Evolutionary conservation across 2,113 vertebrate species (phyloP), one percentile per base, ranked within the genome.

Genomic region (Hemicordylus capensis): DNA sequence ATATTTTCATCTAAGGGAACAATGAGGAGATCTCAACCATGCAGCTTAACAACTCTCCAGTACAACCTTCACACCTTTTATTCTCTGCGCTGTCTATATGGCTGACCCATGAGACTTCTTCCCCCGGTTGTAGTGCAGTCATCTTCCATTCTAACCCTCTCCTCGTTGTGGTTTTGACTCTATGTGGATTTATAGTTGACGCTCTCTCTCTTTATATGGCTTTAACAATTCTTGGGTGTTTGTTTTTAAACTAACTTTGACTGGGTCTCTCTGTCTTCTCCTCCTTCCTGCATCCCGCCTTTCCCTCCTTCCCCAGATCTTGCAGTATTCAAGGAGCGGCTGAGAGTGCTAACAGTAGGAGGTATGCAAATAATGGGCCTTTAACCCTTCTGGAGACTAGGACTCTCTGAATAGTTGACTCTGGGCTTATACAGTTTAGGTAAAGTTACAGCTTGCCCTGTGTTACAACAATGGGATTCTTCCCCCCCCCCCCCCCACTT

Each of bases 261-360:
- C 89, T 92, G 94, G 87, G 8, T 94, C 87, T 96, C 93, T 89
- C 91, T 94, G 88, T 95, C 95, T 96, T 96, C 91, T 95, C 93
- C 94, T 95, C 93, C 94, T 95, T 92, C 92, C 92, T 93, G 92
- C 90, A 87, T 51, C 88, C 87, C 89, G 11, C n/a, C 89, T 93
- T 95, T 93, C 95, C 96, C 93, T 92, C 95, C 94, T 93, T 90
- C 90, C 96, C 96, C 96, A 99, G 98, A 99, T 93, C 95, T 99
- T 90, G 95, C 97, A 81, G 95, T 97, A 95, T 98, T 98, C 98
- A 97, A 98, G 98, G 97, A 98, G 92, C 98, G 98, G 93, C 98
- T 99, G 95, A 96, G 96, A 96, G 93, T 97, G 96, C 97, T 99
- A 91, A 99, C 98, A 85, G 98, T 99, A 91, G 98, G 98, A 99